These are phyloP conservation scores for Urechis unicinctus DNA, from an alignment of 2,888 invertebrate genomes.

Conservation along the genomic window DNA sequence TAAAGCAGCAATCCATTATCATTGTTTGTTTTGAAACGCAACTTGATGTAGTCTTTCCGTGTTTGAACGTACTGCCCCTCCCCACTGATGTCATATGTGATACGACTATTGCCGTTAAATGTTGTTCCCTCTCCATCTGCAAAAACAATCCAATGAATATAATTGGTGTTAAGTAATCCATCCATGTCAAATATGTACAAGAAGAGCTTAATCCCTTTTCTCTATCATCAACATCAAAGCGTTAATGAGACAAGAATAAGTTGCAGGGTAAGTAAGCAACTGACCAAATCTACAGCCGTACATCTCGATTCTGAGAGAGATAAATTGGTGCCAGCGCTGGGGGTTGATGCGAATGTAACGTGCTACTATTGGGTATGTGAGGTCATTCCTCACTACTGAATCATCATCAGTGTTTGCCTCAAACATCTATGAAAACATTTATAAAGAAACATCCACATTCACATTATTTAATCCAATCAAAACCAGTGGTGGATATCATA, in stretches of 20 bases:
- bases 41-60: slow-evolving; percentile 74
- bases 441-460: neutral
- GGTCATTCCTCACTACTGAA: slow-evolving; percentile 73
- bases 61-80: slow-evolving; percentile 76
- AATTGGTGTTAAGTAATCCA: too few relatives aligned
- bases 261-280: slow-evolving; percentile 1
- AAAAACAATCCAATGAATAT: neutral
- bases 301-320: slow-evolving; percentile 86
- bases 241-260: neutral
- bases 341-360: slow-evolving; percentile 77
- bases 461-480: neutral
- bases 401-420: slow-evolving; percentile 88
- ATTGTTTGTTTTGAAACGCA: slow-evolving; percentile 84
- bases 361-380: slow-evolving; percentile 92
- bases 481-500: neutral
- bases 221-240: neutral
- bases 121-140: slow-evolving; percentile 30
- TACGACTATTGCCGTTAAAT: slow-evolving; percentile 36
- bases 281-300: slow-evolving; percentile 91
- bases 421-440: slow-evolving; percentile 68
- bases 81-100: slow-evolving; percentile 39
- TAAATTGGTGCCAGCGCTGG: slow-evolving; percentile 90
- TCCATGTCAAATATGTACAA: too few relatives aligned
- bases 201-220: neutral
- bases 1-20: slow-evolving; percentile 88